phyloP scores from a whole-genome alignment of 2,888 invertebrate genomes.

The Andrena haemorrhoa region DNA sequence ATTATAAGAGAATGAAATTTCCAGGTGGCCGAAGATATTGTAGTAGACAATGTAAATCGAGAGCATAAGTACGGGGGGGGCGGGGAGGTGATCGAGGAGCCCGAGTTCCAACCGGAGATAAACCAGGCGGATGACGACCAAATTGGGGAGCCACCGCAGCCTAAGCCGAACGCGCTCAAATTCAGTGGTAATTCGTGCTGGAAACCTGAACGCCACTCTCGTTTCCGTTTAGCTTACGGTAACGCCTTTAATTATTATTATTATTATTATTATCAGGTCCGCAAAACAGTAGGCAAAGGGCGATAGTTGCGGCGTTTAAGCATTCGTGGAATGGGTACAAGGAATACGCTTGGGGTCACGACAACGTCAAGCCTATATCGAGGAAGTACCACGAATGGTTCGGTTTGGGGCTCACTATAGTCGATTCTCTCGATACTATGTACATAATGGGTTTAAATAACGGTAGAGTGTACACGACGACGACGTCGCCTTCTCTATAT shows the following conservation, averaged over 20 bases:
- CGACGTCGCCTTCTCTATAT: slow-evolving; percentile 11
- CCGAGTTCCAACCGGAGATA: slow-evolving; percentile 82
- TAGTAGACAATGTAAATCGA: slow-evolving; percentile 80
- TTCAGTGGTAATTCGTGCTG: slow-evolving; percentile 76
- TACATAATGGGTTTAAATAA: slow-evolving; percentile 97
- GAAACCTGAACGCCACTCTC: not conserved
- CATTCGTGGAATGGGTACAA: slow-evolving; percentile 98
- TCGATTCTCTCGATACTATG: slow-evolving; percentile 98
- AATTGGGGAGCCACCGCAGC: slow-evolving; percentile 82
- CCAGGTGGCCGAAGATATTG: slow-evolving; percentile 78
- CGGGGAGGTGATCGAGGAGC: slow-evolving; percentile 85
- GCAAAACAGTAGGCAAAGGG: slow-evolving; percentile 92
- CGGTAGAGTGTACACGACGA: slow-evolving; percentile 86
- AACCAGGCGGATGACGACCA: slow-evolving; percentile 83
- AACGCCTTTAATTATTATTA: not conserved
- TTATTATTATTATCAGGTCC: slow-evolving; percentile 87
- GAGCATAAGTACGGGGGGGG: slow-evolving; percentile 72
- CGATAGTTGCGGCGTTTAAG: slow-evolving; percentile 94
- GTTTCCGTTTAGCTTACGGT: not conserved
- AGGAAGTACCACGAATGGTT: slow-evolving; percentile 97
- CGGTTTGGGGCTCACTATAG: slow-evolving; percentile 96
- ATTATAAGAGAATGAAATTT: slow-evolving; percentile 21
- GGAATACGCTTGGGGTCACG: slow-evolving; percentile 98
- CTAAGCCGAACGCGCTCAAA: slow-evolving; percentile 78
- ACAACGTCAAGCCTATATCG: slow-evolving; percentile 96